Evolutionary conservation across 2,888 invertebrate species (phyloP).

Genomic region (Cyclophora albipunctata): DNA sequence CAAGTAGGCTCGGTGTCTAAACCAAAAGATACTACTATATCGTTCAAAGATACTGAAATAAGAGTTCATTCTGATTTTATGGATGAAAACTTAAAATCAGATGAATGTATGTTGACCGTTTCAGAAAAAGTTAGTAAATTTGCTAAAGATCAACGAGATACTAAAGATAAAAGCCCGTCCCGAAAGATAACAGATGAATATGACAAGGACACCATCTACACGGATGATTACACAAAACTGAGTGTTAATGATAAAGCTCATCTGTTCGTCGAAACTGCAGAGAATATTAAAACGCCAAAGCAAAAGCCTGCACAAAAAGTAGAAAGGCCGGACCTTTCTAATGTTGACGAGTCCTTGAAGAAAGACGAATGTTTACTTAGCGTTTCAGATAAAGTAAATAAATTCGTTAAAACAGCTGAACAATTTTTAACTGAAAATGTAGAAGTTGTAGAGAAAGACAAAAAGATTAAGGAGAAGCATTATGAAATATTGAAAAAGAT

Average conservation of each 20-base stretch:
- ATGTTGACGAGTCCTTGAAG: slow-evolving; percentile 74
- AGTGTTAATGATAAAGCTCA: slow-evolving; percentile 80
- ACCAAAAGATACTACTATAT: slow-evolving; percentile 36
- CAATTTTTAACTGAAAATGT: slow-evolving; percentile 58
- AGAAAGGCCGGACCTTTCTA: slow-evolving; percentile 68
- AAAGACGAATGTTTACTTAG: slow-evolving; percentile 77
- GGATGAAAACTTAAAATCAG: slow-evolving; percentile 67
- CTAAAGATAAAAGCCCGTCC: slow-evolving; percentile 54
- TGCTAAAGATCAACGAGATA: slow-evolving; percentile 61
- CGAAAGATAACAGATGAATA: slow-evolving; percentile 61
- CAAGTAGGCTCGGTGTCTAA: slow-evolving; percentile 49
- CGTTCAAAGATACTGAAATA: slow-evolving; percentile 49
- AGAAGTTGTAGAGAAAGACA: slow-evolving; percentile 50
- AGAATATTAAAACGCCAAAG: slow-evolving; percentile 65
- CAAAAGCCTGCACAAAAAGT: slow-evolving; percentile 50
- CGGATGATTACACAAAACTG: slow-evolving; percentile 66
- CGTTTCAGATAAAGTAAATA: slow-evolving; percentile 79
- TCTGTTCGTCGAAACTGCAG: slow-evolving; percentile 78
- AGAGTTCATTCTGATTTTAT: slow-evolving; percentile 68
- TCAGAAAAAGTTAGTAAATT: slow-evolving; percentile 82
- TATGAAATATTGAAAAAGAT: slow-evolving; percentile 60
- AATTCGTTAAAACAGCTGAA: slow-evolving; percentile 78
- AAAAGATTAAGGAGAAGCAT: slow-evolving; percentile 58
- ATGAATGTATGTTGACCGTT: slow-evolving; percentile 79
- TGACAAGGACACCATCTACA: slow-evolving; percentile 71